Evolutionary conservation across 2,888 invertebrate genomes (phyloP), one percentile per base, ranked within the genome.

Genomic region (Portevinia maculata): DNA sequence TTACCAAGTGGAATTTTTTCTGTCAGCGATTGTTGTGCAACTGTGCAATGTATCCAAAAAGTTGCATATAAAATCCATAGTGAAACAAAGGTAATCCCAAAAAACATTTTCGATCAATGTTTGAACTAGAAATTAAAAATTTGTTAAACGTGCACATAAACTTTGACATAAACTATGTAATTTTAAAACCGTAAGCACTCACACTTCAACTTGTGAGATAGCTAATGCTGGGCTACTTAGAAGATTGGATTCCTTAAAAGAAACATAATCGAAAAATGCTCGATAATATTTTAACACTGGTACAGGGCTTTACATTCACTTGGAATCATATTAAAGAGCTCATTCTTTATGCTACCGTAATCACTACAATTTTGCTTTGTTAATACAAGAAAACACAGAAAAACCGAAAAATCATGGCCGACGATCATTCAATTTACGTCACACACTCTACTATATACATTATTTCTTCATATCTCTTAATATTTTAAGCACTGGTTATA

Each of bases 1-100:
- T 90, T 87, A 90, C 90, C 90, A 86, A 90, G 88, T 79, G 90
- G 90, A 84, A 91, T 90, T 89, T 91, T 91, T 87, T 91, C 90
- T 86, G 90, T 90, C 87, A 90, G 88, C 86, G 90, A 89, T 87
- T 89, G 87, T 86, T 90, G 90, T 67, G 89, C 90, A 87, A 87
- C 86, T 86, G 88, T 88, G 85, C 74, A 81, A 52, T 85, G 81
- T 86, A 87, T 84, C 88, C 88, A 88, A 86, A 88, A 85, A 85
- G 85, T 86, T 85, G 86, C 86, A 73, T 87, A 87, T 78, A 86
- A 87, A 85, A 90, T 87, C 89, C 89, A 89, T 87, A 87, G 86
- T 79, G 86, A 86, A 85, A 87, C 86, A 86, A 90, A 86, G 52
- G 81, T 76, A 71, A 76, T 81, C 81, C 81, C 87, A 85, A 88